phyloP scores from a whole-genome alignment of 2,113 vertebrate species.

The Leptobrachium ailaonicum region DNA sequence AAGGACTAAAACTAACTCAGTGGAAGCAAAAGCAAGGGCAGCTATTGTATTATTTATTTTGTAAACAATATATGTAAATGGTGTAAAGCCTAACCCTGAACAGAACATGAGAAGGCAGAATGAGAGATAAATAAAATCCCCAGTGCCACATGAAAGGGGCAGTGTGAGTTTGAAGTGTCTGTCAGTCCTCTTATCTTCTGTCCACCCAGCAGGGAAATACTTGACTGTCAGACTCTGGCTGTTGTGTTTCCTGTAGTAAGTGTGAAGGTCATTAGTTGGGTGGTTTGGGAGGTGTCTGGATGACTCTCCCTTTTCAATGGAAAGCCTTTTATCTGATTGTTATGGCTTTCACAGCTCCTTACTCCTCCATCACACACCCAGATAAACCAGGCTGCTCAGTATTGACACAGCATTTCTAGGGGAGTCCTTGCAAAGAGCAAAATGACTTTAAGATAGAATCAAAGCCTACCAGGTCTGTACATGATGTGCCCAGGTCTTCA shows the following conservation, averaged over 20 bases:
- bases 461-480: neutral
- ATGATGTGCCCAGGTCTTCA: no score
- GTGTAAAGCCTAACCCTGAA: neutral
- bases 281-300: conserved; percentile 32
- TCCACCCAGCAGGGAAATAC: conserved; percentile 31
- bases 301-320: conserved; percentile 3
- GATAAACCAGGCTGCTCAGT: conserved; percentile 1
- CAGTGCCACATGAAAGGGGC: conserved; percentile 38
- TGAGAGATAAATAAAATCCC: conserved; percentile 10
- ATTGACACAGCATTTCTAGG: neutral
- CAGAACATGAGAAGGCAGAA: neutral
- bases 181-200: conserved; percentile 19
- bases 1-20: no score
- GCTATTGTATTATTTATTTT: no score
- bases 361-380: neutral
- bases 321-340: conserved; percentile 44
- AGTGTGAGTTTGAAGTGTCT: conserved; percentile 25
- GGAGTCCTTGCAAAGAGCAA: neutral
- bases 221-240: conserved; percentile 34
- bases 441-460: neutral
- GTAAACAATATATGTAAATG: no score
- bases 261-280: conserved; percentile 40
- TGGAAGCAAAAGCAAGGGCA: no score
- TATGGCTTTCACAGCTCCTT: conserved; percentile 34
- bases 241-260: conserved; percentile 46